These are phyloP conservation scores for Ceyx margarethae DNA, from an alignment of 2,113 vertebrate species.

Conservation along the genomic window DNA sequence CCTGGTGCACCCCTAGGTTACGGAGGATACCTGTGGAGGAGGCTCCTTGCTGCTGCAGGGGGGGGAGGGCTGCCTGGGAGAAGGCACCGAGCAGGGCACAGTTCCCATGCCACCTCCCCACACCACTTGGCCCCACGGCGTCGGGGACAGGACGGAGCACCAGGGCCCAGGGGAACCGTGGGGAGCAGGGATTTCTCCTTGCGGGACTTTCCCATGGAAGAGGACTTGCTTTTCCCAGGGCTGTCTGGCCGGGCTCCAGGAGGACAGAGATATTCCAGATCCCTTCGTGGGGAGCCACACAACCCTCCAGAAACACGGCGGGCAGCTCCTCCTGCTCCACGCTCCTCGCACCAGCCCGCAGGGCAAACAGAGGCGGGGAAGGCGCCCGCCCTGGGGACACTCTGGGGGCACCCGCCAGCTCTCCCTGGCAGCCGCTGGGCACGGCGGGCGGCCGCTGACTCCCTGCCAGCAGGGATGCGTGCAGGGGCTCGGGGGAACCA, in stretches of 20 bases:
- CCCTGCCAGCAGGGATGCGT: not conserved
- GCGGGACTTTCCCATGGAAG: slow-evolving; percentile 55
- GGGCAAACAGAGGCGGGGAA: not conserved
- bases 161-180: not conserved
- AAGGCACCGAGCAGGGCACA: not conserved
- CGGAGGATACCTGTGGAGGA: not conserved
- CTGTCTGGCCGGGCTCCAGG: slow-evolving; percentile 30
- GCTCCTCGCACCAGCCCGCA: not conserved
- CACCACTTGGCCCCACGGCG: not conserved
- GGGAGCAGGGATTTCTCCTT: slow-evolving; percentile 20
- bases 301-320: not conserved
- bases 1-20: accelerated
- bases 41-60: not conserved
- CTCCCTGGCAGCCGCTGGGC: accelerated
- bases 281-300: not conserved
- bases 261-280: not conserved
- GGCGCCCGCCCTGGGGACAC: not conserved
- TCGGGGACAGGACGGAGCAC: not conserved
- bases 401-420: not conserved
- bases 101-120: not conserved
- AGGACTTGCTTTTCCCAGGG: slow-evolving; percentile 50
- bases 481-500: not conserved
- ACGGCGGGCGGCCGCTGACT: accelerated
- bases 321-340: not conserved
- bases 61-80: accelerated